A percentile compares a stretch with the other conserved stretches of the same genome.
These are phyloP conservation scores for Coracias cyanogaster DNA, from an alignment of 2,797 vertebrate genomes.

Conservation along the genomic window DNA sequence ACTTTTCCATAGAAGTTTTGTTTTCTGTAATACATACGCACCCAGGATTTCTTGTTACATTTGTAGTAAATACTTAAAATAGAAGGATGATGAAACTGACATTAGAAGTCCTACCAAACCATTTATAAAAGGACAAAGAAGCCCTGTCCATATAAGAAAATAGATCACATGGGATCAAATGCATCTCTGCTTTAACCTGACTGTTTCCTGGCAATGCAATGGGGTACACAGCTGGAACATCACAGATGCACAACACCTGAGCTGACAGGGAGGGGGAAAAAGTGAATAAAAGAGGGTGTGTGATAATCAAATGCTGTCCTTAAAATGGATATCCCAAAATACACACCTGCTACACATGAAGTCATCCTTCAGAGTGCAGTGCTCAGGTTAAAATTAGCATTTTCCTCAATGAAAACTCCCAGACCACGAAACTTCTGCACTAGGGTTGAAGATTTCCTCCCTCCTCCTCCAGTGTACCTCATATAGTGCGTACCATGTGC, in stretches of 20 bases:
- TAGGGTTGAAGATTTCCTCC: neutral
- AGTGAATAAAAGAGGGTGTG: neutral
- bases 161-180: constrained; percentile 50
- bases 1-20: constrained; percentile 28
- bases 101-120: constrained; percentile 60
- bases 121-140: constrained; percentile 71
- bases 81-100: constrained; percentile 70
- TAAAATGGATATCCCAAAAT: constrained; percentile 17
- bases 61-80: constrained; percentile 75
- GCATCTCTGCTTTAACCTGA: constrained; percentile 62
- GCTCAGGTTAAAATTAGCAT: neutral
- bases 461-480: neutral
- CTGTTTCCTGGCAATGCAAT: neutral
- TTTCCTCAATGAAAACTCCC: neutral
- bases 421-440: neutral
- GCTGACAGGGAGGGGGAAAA: neutral
- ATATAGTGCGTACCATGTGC: rapidly evolving
- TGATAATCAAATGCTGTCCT: neutral
- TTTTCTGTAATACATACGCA: constrained; percentile 33
- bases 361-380: neutral
- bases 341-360: neutral
- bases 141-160: constrained; percentile 47
- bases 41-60: constrained; percentile 51
- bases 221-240: neutral
- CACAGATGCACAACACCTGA: constrained; percentile 52